Conservation (phyloP, 2,888 invertebrate species). For the Eilema caniola region DNA sequence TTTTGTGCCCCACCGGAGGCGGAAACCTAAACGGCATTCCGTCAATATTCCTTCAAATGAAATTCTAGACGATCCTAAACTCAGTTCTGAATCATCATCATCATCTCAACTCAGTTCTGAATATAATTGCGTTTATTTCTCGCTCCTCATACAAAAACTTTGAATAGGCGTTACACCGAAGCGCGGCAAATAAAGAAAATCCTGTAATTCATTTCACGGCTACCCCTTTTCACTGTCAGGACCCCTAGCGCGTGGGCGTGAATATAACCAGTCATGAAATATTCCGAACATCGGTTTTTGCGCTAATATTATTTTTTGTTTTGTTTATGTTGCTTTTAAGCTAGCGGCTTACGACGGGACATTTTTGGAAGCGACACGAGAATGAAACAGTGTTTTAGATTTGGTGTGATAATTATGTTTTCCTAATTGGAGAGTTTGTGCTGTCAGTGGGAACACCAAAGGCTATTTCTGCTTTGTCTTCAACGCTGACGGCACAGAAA, state of each 20-base stretch:
- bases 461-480: too few species aligned
- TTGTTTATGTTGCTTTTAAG: slow-evolving; percentile 28
- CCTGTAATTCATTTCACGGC: slow-evolving; percentile 49
- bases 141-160: slow-evolving; percentile 30
- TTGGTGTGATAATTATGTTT: too few species aligned
- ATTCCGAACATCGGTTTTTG: slow-evolving; percentile 37
- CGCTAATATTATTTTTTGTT: slow-evolving; percentile 34
- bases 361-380: slow-evolving; percentile 12
- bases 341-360: slow-evolving; percentile 25
- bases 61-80: slow-evolving; percentile 2
- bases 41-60: too few species aligned
- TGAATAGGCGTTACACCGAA: slow-evolving; percentile 31
- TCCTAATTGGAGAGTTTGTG: too few species aligned
- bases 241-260: slow-evolving; percentile 47
- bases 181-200: slow-evolving; percentile 44
- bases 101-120: slow-evolving; percentile 18
- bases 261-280: slow-evolving; percentile 45
- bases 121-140: slow-evolving; percentile 16
- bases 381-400: slow-evolving; percentile 3
- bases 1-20: too few species aligned
- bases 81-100: slow-evolving; percentile 21
- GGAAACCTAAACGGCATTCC: too few species aligned
- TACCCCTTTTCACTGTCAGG: slow-evolving; percentile 58
- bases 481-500: too few species aligned
- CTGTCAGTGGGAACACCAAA: too few species aligned